phyloP scores from a whole-genome alignment of 2,888 invertebrate genomes.

The Pseudolycoriella hygida region DNA sequence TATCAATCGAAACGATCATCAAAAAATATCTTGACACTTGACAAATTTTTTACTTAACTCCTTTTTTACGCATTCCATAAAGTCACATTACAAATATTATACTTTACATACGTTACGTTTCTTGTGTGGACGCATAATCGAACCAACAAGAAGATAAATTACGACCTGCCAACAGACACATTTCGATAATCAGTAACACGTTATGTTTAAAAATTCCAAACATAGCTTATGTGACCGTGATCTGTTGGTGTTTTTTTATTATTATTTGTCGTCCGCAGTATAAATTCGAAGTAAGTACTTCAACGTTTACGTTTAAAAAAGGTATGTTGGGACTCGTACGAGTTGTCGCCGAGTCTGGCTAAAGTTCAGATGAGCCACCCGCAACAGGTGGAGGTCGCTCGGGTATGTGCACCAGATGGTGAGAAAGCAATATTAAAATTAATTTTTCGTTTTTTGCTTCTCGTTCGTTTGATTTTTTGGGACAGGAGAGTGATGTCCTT shows the following conservation, averaged over 20 bases:
- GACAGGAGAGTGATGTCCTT: no score
- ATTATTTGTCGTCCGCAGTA: not conserved
- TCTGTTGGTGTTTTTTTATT: not conserved
- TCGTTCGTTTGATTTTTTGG: no score
- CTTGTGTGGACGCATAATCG: not conserved
- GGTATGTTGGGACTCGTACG: no score
- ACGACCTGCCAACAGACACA: slow-evolving; percentile 5
- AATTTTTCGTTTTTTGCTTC: no score
- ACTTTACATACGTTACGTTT: not conserved
- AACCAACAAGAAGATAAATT: slow-evolving; percentile 6
- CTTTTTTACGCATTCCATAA: slow-evolving; percentile 7
- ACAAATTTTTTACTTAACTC: slow-evolving; percentile 6
- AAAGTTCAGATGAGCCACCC: no score
- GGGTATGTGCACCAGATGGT: no score
- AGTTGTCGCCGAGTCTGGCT: no score
- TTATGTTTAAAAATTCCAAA: slow-evolving; percentile 3
- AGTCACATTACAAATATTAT: not conserved
- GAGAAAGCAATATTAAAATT: no score
- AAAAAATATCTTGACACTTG: slow-evolving; percentile 3
- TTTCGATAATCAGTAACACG: slow-evolving; percentile 4
- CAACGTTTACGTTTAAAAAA: no score
- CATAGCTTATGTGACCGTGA: slow-evolving; percentile 4
- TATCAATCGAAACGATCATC: no score
- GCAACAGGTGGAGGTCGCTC: no score
- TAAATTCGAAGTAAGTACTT: no score